A percentile compares a stretch with the other conserved stretches of the same genome.
Evolutionary conservation across 1,140 invertebrate genomes (phyloP).

Genomic region (Nasonia giraulti): DNA sequence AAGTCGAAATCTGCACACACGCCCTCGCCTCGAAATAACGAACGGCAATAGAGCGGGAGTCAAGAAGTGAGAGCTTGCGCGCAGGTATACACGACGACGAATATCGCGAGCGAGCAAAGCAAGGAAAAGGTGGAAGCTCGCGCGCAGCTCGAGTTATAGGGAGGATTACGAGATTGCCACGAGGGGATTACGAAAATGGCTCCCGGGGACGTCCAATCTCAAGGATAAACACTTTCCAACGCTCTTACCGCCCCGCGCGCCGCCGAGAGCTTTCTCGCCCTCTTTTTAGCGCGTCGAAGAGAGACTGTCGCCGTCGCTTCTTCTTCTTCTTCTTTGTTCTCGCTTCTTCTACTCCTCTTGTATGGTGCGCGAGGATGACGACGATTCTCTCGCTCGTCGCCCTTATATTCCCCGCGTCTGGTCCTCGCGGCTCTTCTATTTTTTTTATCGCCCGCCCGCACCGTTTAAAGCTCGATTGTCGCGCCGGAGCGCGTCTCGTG

Average conservation of each 20-base stretch:
- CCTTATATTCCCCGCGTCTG: conserved; percentile 17
- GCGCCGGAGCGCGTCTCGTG: background rate
- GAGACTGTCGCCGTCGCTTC: conserved; percentile 27
- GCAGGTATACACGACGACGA: background rate
- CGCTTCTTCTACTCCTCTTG: background rate
- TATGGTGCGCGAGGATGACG: conserved; percentile 12
- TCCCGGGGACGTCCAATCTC: conserved; percentile 72
- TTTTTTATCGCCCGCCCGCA: conserved; percentile 47
- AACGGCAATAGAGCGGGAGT: conserved; percentile 1
- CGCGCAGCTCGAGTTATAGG: conserved; percentile 68
- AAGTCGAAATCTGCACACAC: conserved; percentile 30
- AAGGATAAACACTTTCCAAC: conserved; percentile 73
- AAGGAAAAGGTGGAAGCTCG: conserved; percentile 45
- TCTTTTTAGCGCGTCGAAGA: background rate
- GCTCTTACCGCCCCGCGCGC: conserved; percentile 56
- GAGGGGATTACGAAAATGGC: conserved; percentile 73
- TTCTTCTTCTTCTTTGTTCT: conserved; percentile 12
- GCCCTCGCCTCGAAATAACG: conserved; percentile 21
- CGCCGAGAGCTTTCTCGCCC: conserved; percentile 1
- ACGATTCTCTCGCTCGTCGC: conserved; percentile 17
- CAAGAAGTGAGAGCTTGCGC: conserved; percentile 15
- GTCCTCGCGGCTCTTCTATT: conserved; percentile 29
- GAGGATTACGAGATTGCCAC: conserved; percentile 73
- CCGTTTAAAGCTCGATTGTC: conserved; percentile 45
- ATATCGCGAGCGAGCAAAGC: conserved; percentile 18